phyloP scores from a whole-genome alignment of 2,113 vertebrate species.

The Promerops cafer region DNA sequence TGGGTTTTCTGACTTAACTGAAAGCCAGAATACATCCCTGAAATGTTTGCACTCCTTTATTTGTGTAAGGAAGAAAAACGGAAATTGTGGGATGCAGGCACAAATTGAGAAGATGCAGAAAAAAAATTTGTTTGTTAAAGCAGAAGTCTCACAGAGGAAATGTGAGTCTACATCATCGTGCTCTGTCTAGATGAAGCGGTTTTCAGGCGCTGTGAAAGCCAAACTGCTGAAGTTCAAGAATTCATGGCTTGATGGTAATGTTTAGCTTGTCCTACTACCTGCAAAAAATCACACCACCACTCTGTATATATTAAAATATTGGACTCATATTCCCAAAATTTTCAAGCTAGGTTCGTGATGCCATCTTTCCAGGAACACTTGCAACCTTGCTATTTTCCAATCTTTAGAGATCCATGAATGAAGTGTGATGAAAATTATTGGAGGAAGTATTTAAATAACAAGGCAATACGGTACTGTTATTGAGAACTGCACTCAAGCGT shows the following conservation, averaged over 20 bases:
- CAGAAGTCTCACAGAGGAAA: background rate
- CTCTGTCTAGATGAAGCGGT: background rate
- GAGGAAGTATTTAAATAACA: background rate
- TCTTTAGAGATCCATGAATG: background rate
- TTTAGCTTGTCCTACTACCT: background rate
- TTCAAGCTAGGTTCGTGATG: background rate
- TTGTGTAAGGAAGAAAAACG: background rate
- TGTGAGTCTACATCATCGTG: background rate
- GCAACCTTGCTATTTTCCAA: background rate
- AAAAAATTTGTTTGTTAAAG: background rate
- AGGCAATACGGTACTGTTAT: background rate
- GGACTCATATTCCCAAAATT: background rate
- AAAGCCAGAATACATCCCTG: background rate
- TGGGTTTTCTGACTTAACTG: background rate
- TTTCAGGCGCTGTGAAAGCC: background rate
- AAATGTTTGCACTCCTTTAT: background rate
- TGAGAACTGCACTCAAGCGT: background rate
- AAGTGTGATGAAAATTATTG: background rate
- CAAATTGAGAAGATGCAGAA: background rate
- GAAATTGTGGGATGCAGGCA: background rate
- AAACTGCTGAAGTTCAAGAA: background rate
- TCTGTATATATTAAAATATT: background rate
- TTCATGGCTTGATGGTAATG: background rate
- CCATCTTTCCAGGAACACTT: background rate
- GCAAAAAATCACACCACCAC: background rate